Evolutionary conservation across 2,113 vertebrate species (phyloP), one percentile per base, ranked within the genome.

Genomic region (Pseudopodoces humilis): DNA sequence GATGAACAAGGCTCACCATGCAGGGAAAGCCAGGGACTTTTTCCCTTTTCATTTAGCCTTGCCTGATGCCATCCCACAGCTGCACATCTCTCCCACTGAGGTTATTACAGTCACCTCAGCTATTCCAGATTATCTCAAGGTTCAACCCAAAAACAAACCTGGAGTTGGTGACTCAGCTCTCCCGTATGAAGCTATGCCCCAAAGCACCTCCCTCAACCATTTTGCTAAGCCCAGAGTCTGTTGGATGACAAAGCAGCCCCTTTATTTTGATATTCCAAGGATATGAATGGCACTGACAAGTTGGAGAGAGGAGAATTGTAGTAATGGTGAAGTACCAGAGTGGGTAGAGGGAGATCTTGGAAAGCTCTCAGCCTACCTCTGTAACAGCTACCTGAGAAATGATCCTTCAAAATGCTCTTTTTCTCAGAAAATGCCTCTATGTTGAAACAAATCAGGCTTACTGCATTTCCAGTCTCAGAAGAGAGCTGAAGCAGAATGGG

Each of bases 1-100:
- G n/a, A 60, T 7, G 30, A 59, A 18, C 22, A n/a, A 77, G 24
- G 31, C 22, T 55, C 13, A 43, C 13, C 1, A 1, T 27, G 46
- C 37, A 82, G 37, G 33, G 50, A 69, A 79, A 65, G 10, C 27
- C 44, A 43, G 83, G 44, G 24, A 46, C 41, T 13, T 46, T 20
- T 83, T 37, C 25, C 15, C 25, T 86, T 77, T 76, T n/a, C 23
- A 25, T 71, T n/a, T 41, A 41, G 25, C 27, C 22, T 35, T 70
- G 37, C 9, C 20, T 24, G 79, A 41, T 88, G 52, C 55, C 64
- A 52, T 7, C 27, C 23, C 1, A 1, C n/a, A 62, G 50, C 60
- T 65, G 47, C 1, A 7, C 35, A 15, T 0, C 0, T 17, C 20
- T 64, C 27, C 14, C 28, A 2, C 0, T 10, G 50, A n/a, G 22